These are phyloP conservation scores for Nomada ruficornis DNA, from an alignment of 2,888 invertebrate genomes.

Conservation along the genomic window DNA sequence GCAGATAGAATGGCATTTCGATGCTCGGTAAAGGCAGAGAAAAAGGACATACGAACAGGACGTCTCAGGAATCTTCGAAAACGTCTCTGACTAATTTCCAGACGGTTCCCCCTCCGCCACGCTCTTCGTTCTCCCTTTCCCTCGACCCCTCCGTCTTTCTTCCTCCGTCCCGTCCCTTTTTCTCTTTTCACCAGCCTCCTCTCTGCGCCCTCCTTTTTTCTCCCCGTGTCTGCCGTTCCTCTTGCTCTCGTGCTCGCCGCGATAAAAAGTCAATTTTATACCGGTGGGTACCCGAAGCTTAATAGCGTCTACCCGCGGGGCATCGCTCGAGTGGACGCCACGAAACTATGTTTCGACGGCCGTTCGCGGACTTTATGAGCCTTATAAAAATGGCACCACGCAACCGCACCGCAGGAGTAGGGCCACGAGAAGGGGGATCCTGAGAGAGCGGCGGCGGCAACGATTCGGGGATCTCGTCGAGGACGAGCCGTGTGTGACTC, in stretches of 20 bases:
- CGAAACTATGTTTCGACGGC: conserved; percentile 65
- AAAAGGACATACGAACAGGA: conserved; percentile 36
- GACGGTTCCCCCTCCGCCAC: conserved; percentile 24
- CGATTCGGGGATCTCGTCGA: conserved; percentile 52
- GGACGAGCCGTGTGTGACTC: conserved; percentile 45
- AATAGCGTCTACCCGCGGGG: conserved; percentile 66
- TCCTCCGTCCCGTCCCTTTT: neutral
- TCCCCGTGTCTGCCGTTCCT: neutral
- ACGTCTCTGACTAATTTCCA: conserved; percentile 67
- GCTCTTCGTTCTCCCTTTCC: neutral
- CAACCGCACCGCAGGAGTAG: conserved; percentile 46
- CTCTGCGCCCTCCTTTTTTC: neutral
- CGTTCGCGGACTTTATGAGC: conserved; percentile 79
- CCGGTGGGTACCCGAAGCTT: conserved; percentile 62
- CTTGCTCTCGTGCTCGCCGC: conserved; percentile 33
- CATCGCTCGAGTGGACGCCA: conserved; percentile 46
- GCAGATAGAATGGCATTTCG: conserved; percentile 45
- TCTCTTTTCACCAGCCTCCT: conserved; percentile 14
- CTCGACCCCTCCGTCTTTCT: conserved; percentile 12
- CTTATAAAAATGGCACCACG: conserved; percentile 81
- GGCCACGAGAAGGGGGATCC: conserved; percentile 26
- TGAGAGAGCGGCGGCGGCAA: conserved; percentile 26
- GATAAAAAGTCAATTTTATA: conserved; percentile 73
- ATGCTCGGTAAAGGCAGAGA: conserved; percentile 17
- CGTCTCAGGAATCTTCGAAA: conserved; percentile 61